Evolutionary conservation across 2,797 vertebrate genomes (phyloP), one percentile per base, ranked within the genome.

Genomic region (Pristis pectinata): DNA sequence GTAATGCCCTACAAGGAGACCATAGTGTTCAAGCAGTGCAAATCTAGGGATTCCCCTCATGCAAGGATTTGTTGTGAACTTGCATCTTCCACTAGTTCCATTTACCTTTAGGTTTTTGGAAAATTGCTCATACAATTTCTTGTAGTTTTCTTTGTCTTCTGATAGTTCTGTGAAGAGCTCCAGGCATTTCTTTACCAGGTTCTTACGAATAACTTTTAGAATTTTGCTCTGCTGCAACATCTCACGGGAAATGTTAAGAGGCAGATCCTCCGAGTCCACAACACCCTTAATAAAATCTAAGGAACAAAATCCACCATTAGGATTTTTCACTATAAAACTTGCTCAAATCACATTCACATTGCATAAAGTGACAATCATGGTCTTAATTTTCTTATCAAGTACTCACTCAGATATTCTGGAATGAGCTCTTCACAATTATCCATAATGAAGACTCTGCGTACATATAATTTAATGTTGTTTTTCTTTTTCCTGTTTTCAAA

Each of bases 151-250:
- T 95, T 98, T 99, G 96, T 99, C 98, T 94, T 99, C 98, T 0
- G 98, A 95, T 34, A 99, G 95, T 91, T 99, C 98, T 0, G 97
- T 96, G 96, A 99, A 99, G 1, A 99, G 98, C 27, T 99, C 99
- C 49, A 99, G 44, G 95, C 98, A 99, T 96, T 99, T 99, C 96
- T 99, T 99, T 72, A 99, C 99, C 95, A 99, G 96, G 95, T 99
- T 99, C 97, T 99, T 99, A 91, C 99, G 96, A 95, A 99, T 99
- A 19, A 99, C 99, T 95, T 99, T 99, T 91, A 99, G 96, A 95
- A 99, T 99, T 96, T 99, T 99, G 97, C 99, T 99, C 95, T 99
- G 99, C 95, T 99, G 99, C 95, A 99, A 96, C 99, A 98, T 99
- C 96, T 99, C 99, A 97, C 99, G 98, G 95, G 99, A 99, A 96